phyloP scores from a whole-genome alignment of 64 coral and sea anemone species.

The Stichodactyla helianthus region DNA sequence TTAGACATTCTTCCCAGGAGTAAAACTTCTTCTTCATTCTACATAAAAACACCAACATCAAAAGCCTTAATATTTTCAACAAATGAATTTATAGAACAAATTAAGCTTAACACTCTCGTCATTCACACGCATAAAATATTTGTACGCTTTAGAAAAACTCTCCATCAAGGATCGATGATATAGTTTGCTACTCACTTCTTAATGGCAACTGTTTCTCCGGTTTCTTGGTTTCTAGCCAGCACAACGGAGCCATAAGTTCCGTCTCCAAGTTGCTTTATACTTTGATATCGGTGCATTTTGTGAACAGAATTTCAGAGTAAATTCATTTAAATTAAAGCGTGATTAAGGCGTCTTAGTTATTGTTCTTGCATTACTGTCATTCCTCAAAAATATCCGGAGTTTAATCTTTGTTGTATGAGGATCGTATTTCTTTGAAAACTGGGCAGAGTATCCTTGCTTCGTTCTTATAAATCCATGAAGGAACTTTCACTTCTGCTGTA shows the following conservation, averaged over 20 bases:
- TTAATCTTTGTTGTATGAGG: not conserved
- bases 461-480: not conserved
- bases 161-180: not conserved
- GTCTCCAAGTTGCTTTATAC: slow-evolving; percentile 79
- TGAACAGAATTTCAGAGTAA: not conserved
- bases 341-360: not conserved
- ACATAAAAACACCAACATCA: slow-evolving; percentile 10
- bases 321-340: not conserved
- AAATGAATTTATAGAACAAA: too few species aligned
- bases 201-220: slow-evolving; percentile 92
- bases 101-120: not conserved
- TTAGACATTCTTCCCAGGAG: slow-evolving; percentile 96
- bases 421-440: not conserved
- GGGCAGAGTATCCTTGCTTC: not conserved
- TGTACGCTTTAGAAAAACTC: not conserved
- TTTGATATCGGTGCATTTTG: slow-evolving; percentile 88
- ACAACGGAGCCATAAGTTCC: slow-evolving; percentile 95
- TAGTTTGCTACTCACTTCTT: slow-evolving; percentile 70
- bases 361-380: not conserved
- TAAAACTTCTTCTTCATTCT: slow-evolving; percentile 99
- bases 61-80: not conserved
- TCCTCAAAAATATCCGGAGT: not conserved
- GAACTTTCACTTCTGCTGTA: not conserved
- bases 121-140: not conserved
- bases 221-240: slow-evolving; percentile 83